Evolutionary conservation across 2,888 invertebrate species (phyloP), one percentile per base, ranked within the genome.

Genomic region (Petrolisthes manimaculis): DNA sequence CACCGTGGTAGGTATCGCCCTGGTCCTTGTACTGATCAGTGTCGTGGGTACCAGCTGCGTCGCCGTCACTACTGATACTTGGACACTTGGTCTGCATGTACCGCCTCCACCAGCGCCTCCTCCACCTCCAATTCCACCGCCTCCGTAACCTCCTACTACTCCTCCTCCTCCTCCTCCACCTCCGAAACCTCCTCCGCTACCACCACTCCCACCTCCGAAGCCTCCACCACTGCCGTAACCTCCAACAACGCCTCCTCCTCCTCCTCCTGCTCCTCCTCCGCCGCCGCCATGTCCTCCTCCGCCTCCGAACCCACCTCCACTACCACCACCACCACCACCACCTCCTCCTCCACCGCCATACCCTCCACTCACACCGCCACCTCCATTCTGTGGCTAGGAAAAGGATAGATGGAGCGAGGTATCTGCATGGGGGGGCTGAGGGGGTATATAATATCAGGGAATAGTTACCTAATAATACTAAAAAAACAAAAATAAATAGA

Each of bases 1-100:
- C 69, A 88, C 86, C 14, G 90, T 90, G 12, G 90, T 90, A 12
- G 90, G 90, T 37, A 90, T 86, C 56, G 90, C 90, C 2, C 90
- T 78, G 53, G 90, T 90, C 4, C 86, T 53, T n/a, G 90, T 90
- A 61, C 88, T 86, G 67, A 86, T 83, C 9, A 90, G 75, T 3
- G 90, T 90, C 37, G 90, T 90, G 69, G 90, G 90, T 54, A 90
- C 81, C 55, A 90, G 84, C 21, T 78, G 84, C n/a, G 88, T 88
- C n/a, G 90, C 89, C 12, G 88, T 90, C 74, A 89, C 87, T 8
- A 89, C 61, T 0, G 89, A 87, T 37, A 89, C 53, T 24, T 87
- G 74, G 0, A 86, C 75, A 37, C 84, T 75, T 4, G 84, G 84
- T 61, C 37, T 83, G 37, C 54, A n/a, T 3, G 37, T 78, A 9